These are phyloP conservation scores for Drosophila monieri DNA, from an alignment of 2,888 invertebrate species.

Conservation along the genomic window DNA sequence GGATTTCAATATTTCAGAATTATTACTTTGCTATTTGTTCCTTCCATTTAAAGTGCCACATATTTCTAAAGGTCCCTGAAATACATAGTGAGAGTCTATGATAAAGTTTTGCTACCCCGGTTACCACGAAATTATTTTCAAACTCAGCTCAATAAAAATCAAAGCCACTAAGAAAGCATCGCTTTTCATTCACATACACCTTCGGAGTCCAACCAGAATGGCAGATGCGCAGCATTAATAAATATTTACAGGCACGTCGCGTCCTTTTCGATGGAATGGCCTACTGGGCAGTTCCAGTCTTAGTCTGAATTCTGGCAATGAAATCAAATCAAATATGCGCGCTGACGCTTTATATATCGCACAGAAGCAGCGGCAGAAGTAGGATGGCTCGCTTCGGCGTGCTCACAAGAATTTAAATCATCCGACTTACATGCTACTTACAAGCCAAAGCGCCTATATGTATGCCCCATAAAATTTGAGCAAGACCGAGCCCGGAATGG, in stretches of 20 bases:
- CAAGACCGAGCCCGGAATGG: slow-evolving; percentile 32
- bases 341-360: slow-evolving; percentile 69
- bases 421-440: slow-evolving; percentile 77
- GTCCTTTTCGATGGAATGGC: slow-evolving; percentile 50
- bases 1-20: not conserved
- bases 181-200: slow-evolving; percentile 21
- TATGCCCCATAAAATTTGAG: slow-evolving; percentile 63
- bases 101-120: slow-evolving; percentile 3
- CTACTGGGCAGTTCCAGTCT: slow-evolving; percentile 41
- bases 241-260: slow-evolving; percentile 80
- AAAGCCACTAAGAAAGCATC: slow-evolving; percentile 45
- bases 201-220: slow-evolving; percentile 17
- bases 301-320: slow-evolving; percentile 60
- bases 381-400: slow-evolving; percentile 50
- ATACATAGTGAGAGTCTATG: not conserved
- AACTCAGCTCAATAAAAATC: slow-evolving; percentile 63
- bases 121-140: slow-evolving; percentile 30
- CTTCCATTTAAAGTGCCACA: not conserved
- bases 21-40: not conserved
- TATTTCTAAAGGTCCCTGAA: not conserved
- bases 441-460: slow-evolving; percentile 77
- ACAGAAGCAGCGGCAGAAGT: slow-evolving; percentile 12
- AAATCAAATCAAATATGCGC: slow-evolving; percentile 79
- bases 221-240: slow-evolving; percentile 69
- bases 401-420: slow-evolving; percentile 79